phyloP scores from a whole-genome alignment of 2,113 vertebrate species.

The Neogale vison region DNA sequence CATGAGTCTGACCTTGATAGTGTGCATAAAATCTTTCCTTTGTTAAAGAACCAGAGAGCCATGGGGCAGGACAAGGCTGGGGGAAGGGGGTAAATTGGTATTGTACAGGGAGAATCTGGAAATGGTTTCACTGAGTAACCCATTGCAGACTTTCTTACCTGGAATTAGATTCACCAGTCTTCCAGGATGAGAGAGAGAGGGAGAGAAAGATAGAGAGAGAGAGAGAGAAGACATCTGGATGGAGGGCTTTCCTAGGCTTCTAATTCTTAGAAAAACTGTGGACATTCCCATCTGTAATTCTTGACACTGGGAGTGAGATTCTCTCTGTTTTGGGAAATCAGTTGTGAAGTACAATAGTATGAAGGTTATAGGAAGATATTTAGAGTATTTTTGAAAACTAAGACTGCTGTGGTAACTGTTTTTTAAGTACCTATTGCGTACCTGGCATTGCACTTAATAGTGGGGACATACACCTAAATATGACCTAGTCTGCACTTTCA shows the following conservation, averaged over 20 bases:
- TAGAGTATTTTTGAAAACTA: neutral
- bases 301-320: neutral
- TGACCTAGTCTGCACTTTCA: neutral
- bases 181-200: too few relatives aligned
- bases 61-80: fast-evolving
- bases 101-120: neutral
- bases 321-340: neutral
- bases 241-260: neutral
- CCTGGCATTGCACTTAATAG: neutral
- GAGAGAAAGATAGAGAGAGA: neutral
- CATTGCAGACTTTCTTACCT: neutral
- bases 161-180: neutral
- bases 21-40: neutral
- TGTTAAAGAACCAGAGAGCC: neutral
- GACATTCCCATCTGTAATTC: neutral
- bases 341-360: neutral
- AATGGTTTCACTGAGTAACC: neutral
- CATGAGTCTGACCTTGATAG: neutral
- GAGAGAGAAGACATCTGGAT: neutral
- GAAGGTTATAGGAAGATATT: neutral
- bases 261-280: neutral
- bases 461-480: neutral
- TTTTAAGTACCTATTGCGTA: neutral
- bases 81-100: neutral
- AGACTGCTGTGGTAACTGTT: neutral